A percentile compares a stretch with the other conserved stretches of the same genome.
Conservation (phyloP, 2,113 vertebrate genomes). For the Rhynchopsitta pachyrhyncha region DNA sequence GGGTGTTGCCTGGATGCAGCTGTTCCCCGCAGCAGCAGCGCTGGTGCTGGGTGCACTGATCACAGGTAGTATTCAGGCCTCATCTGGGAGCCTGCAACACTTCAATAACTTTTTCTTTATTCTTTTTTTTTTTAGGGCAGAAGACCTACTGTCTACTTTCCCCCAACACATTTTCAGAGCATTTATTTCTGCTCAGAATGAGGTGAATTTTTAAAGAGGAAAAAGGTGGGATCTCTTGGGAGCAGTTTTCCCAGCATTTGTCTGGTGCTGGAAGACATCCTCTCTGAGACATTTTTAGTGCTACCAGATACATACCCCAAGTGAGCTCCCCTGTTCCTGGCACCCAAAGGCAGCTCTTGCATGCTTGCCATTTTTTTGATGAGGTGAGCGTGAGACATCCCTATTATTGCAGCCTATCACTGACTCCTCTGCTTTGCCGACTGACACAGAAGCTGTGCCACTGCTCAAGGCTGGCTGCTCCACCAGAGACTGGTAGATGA, state of each 20-base stretch:
- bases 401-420: neutral
- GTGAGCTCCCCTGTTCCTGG: neutral
- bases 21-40: neutral
- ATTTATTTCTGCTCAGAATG: neutral
- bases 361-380: neutral
- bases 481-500: rapidly evolving
- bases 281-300: neutral
- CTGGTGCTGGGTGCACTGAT: neutral
- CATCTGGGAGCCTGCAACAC: neutral
- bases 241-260: neutral
- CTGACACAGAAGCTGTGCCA: rapidly evolving
- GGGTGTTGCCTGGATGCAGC: neutral
- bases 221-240: neutral
- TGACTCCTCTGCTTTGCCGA: neutral
- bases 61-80: neutral
- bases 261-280: neutral
- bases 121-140: neutral
- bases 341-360: neutral
- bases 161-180: neutral
- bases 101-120: rapidly evolving
- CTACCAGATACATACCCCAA: neutral
- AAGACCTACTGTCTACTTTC: neutral
- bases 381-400: neutral
- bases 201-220: neutral
- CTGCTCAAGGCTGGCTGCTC: neutral